Evolutionary conservation across 2,797 vertebrate species (phyloP).

Genomic region (Lithobates sylvaticus): DNA sequence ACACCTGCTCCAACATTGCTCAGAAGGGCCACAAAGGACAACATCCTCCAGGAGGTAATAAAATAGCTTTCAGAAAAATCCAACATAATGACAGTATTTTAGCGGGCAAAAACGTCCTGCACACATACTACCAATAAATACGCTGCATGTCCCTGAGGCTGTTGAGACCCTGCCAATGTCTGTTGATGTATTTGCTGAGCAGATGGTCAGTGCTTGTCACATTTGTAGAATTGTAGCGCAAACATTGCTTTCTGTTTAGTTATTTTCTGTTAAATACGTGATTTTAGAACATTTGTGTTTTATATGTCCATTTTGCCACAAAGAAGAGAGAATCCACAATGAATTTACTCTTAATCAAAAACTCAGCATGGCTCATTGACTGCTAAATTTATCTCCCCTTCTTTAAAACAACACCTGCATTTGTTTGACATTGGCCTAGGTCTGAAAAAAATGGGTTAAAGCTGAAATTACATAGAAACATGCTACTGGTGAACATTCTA

Average conservation of each 20-base stretch:
- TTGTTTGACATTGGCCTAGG: constrained; percentile 35
- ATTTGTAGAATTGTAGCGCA: constrained; percentile 47
- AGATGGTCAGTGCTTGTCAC: constrained; percentile 58
- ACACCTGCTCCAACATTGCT: constrained; percentile 20
- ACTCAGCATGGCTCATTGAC: background rate
- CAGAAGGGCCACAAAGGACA: constrained; percentile 5
- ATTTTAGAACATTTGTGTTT: constrained; percentile 27
- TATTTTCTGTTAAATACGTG: constrained; percentile 10
- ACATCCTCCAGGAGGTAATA: constrained; percentile 39
- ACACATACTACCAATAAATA: constrained; percentile 42
- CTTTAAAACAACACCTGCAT: constrained; percentile 17
- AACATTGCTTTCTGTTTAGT: constrained; percentile 27
- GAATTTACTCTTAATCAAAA: constrained; percentile 3
- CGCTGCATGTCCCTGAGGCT: constrained; percentile 42
- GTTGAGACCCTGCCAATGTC: constrained; percentile 50
- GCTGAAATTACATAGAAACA: constrained; percentile 30
- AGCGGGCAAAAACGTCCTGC: constrained; percentile 11
- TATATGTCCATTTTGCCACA: constrained; percentile 12
- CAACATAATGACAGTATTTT: constrained; percentile 48
- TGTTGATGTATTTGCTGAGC: constrained; percentile 59
- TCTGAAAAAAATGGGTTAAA: constrained; percentile 15
- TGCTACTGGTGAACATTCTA: background rate
- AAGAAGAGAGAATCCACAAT: background rate
- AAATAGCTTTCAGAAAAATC: constrained; percentile 37
- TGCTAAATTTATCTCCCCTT: background rate